A percentile compares a stretch with the other conserved stretches of the same genome.
phyloP scores from a whole-genome alignment of 2,797 vertebrate species.

The Melanotaenia maccullochi region DNA sequence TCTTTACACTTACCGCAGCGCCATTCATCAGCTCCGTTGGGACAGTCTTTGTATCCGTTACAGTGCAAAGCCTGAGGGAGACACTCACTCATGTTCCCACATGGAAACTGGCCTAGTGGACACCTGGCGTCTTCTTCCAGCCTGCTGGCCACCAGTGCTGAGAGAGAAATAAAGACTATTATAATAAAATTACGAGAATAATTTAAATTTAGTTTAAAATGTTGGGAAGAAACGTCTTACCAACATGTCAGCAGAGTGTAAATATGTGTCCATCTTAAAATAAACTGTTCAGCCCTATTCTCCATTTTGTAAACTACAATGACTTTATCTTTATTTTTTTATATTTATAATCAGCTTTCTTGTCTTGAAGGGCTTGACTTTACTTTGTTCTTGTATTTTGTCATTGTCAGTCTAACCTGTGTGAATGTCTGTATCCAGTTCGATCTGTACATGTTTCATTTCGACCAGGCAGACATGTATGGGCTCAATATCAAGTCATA shows the following conservation, averaged over 20 bases:
- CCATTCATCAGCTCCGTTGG: conserved; percentile 84
- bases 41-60: conserved; percentile 84
- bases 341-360: no score
- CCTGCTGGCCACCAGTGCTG: conserved; percentile 55
- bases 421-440: neutral
- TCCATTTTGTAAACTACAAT: neutral
- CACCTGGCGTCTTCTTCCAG: conserved; percentile 57
- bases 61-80: conserved; percentile 83
- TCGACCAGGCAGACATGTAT: no score
- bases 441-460: no score
- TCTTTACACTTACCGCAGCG: conserved; percentile 73
- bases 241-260: neutral
- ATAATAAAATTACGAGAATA: neutral
- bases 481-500: no score
- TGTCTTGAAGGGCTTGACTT: neutral
- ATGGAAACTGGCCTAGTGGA: conserved; percentile 86
- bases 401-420: neutral
- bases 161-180: neutral
- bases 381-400: neutral
- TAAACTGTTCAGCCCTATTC: neutral
- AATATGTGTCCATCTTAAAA: neutral
- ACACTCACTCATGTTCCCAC: conserved; percentile 83
- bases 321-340: neutral
- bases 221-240: neutral
- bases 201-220: neutral